A percentile compares a stretch with the other conserved stretches of the same genome.
phyloP scores from a whole-genome alignment of 2,797 vertebrate genomes.

The Cichlasoma orientale region DNA sequence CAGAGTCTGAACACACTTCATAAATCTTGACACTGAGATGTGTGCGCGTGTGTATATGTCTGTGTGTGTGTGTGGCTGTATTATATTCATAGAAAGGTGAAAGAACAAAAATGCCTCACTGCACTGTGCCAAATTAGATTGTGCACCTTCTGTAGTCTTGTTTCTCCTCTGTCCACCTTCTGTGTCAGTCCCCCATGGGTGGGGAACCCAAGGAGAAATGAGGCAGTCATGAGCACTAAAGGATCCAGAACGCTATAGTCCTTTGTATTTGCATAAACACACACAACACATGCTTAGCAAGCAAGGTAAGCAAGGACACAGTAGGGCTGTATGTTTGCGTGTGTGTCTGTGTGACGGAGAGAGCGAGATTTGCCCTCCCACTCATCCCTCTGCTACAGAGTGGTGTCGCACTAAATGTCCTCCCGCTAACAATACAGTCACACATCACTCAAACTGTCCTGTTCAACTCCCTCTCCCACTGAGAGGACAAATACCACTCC shows the following conservation, averaged over 20 bases:
- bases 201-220: slow-evolving; percentile 48
- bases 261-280: slow-evolving; percentile 42
- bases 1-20: neutral
- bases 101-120: slow-evolving; percentile 24
- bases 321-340: slow-evolving; percentile 35
- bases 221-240: slow-evolving; percentile 26
- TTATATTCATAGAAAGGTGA: slow-evolving; percentile 9
- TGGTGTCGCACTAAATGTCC: slow-evolving; percentile 70
- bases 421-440: slow-evolving; percentile 52
- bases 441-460: slow-evolving; percentile 70
- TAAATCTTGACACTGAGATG: neutral
- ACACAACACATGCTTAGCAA: slow-evolving; percentile 27
- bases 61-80: neutral
- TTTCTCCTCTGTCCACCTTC: slow-evolving; percentile 52
- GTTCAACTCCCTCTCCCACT: slow-evolving; percentile 41
- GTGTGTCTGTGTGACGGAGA: slow-evolving; percentile 42
- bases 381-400: slow-evolving; percentile 67
- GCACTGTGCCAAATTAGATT: slow-evolving; percentile 40
- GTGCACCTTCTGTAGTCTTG: slow-evolving; percentile 35
- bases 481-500: slow-evolving; percentile 62
- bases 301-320: slow-evolving; percentile 47
- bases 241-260: slow-evolving; percentile 17
- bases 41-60: neutral
- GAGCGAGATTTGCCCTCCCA: slow-evolving; percentile 60
- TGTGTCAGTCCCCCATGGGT: slow-evolving; percentile 23